Evolutionary conservation across 2,113 vertebrate genomes (phyloP).

Genomic region (Megalops atlanticus): DNA sequence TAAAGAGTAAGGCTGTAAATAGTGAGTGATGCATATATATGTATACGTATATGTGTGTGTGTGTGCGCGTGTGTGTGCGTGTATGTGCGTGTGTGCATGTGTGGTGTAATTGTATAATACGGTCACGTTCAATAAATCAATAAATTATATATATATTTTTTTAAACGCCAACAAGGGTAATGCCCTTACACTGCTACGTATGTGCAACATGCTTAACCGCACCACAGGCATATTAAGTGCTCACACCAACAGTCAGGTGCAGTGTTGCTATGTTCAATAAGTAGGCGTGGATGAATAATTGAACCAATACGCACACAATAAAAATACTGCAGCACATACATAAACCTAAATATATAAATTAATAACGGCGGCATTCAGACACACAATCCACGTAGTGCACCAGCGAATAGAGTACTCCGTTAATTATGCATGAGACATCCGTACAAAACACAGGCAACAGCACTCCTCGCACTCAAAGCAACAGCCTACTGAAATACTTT

Average conservation of each 20-base stretch:
- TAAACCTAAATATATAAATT: conserved; percentile 69
- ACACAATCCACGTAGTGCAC: conserved; percentile 69
- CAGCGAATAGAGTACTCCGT: conserved; percentile 70
- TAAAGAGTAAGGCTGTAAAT: too few relatives aligned
- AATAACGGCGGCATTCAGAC: conserved; percentile 63
- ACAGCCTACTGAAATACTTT: conserved; percentile 59
- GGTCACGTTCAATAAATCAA: neutral
- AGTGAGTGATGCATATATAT: too few relatives aligned
- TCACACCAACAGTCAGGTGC: neutral
- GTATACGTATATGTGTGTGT: too few relatives aligned
- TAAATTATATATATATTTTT: neutral
- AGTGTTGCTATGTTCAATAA: conserved; percentile 7
- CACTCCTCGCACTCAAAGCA: conserved; percentile 70
- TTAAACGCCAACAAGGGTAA: neutral
- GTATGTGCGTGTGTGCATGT: too few relatives aligned
- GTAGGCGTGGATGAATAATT: conserved; percentile 10
- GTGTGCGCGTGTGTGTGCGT: too few relatives aligned
- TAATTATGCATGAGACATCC: conserved; percentile 79
- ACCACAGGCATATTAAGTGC: neutral
- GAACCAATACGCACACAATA: neutral
- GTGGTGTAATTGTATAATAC: neutral
- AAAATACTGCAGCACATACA: conserved; percentile 48
- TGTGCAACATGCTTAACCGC: neutral
- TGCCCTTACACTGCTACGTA: too few relatives aligned
- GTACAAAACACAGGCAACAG: conserved; percentile 64